These are phyloP conservation scores for Noctuana brunneofusca DNA, from an alignment of 2,888 invertebrate genomes.

Conservation along the genomic window DNA sequence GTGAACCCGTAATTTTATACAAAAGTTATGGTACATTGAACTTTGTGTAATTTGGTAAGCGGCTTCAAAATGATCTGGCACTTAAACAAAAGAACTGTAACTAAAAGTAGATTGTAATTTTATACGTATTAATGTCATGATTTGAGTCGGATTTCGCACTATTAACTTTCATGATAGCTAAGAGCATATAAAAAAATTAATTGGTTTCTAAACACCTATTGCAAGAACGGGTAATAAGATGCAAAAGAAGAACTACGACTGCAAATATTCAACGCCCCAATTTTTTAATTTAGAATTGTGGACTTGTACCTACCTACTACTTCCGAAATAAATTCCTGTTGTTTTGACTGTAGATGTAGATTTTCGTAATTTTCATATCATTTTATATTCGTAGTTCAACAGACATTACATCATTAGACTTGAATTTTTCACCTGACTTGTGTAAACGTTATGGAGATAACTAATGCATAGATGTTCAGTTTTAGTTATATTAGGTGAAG, in stretches of 20 bases:
- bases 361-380: too few relatives aligned
- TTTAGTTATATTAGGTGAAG: neutral
- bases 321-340: neutral
- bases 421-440: neutral
- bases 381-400: too few relatives aligned
- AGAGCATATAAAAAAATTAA: conserved; percentile 6
- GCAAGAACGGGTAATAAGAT: conserved; percentile 3
- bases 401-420: too few relatives aligned
- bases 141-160: conserved; percentile 26
- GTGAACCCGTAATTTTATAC: conserved; percentile 78
- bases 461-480: neutral
- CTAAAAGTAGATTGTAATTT: conserved; percentile 32
- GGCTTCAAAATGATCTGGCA: conserved; percentile 56
- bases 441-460: neutral
- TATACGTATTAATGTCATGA: conserved; percentile 29
- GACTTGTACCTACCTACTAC: neutral
- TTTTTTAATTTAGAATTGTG: neutral
- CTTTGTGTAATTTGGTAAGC: conserved; percentile 71
- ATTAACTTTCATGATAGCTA: conserved; percentile 18
- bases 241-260: conserved; percentile 7
- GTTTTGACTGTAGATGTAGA: neutral
- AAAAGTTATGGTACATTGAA: conserved; percentile 76
- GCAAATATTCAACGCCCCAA: conserved; percentile 7
- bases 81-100: conserved; percentile 47
- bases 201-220: conserved; percentile 11